Evolutionary conservation across 2,113 vertebrate genomes (phyloP), one percentile per base, ranked within the genome.

Genomic region (Laticauda laticaudata): DNA sequence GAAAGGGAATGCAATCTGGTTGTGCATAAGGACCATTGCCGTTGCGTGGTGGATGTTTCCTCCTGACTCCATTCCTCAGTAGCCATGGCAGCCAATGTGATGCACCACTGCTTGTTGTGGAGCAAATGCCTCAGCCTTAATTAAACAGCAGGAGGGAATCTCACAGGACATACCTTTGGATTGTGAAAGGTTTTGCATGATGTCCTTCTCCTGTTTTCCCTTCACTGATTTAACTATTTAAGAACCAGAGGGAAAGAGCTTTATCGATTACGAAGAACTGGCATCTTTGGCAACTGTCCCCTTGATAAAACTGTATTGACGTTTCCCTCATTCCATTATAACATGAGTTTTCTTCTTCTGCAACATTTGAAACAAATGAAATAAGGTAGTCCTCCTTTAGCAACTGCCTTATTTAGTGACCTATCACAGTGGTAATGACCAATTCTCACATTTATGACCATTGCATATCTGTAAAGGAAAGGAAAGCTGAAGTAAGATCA

Each of bases 301-400:
- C 55, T 39, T 75, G 48, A 39, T 20, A 55, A 55, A 18, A 43
- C 75, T 75, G 59, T 3, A 61, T 1, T 26, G 59, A 61, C 59
- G 5, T 87, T 51, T 86, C 5, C 48, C 48, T 87, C 29, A 2
- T 15, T 51, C 24, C 4, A 26, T 26, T 48, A 51, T 86, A 51
- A 86, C 12, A 2, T 43, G 81, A 45, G 20, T 45, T 10, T 21
- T 43, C 18, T 43, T 43, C 18, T 43, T 43, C 6, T 53, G 15
- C 94, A 87, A 88, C 91, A 89, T 89, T 95, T 95, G 95, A 95
- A 94, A 95, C 93, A 93, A 95, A 96, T 95, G 95, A 92, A 95
- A 95, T 95, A 93, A 69, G 64, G 3, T n/a, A n/a, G 3, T 69
- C 29, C 61, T n/a, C 10, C 11, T 34, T 69, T 69, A 75, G 29